Percentiles rank a stretch among this genome's conserved stretches.
These are phyloP conservation scores for Hepsetus odoe DNA, from an alignment of 2,113 vertebrate genomes.

Conservation along the genomic window DNA sequence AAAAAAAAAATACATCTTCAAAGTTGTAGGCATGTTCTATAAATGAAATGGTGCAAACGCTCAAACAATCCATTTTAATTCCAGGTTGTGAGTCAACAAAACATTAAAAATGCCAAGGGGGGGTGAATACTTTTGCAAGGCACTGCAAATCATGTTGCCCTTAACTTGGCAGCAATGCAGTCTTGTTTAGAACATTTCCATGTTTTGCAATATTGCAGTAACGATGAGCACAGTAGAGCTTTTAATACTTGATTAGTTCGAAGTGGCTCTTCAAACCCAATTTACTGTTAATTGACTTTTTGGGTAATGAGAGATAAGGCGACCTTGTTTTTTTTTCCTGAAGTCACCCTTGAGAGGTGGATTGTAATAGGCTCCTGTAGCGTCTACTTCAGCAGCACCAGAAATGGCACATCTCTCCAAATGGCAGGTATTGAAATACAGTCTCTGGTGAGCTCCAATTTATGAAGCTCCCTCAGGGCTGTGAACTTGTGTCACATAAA, in stretches of 20 bases:
- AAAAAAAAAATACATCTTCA: no score
- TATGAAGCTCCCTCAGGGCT: conserved; percentile 41
- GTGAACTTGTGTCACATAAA: conserved; percentile 42
- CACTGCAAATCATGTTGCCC: no score
- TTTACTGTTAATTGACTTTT: conserved; percentile 25
- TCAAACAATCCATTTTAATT: no score
- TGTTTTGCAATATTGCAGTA: not conserved
- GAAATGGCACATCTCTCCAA: not conserved
- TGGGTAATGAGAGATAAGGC: conserved; percentile 12
- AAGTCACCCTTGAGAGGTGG: not conserved
- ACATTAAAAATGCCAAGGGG: no score
- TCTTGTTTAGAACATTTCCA: not conserved
- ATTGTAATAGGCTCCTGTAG: conserved; percentile 2
- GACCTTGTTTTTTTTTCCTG: not conserved
- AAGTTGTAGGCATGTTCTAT: no score
- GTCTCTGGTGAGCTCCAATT: conserved; percentile 27
- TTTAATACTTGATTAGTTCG: conserved; percentile 13
- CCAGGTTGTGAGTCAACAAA: no score
- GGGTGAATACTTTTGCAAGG: no score
- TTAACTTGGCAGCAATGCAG: not conserved
- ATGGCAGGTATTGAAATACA: conserved; percentile 40
- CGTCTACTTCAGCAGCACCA: conserved; percentile 18
- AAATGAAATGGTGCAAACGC: no score
- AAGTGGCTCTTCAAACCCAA: not conserved
- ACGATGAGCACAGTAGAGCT: conserved; percentile 11